Percentiles rank a stretch among this genome's conserved stretches.
phyloP scores from a whole-genome alignment of 2,888 invertebrate species.

The Furcula furcula region DNA sequence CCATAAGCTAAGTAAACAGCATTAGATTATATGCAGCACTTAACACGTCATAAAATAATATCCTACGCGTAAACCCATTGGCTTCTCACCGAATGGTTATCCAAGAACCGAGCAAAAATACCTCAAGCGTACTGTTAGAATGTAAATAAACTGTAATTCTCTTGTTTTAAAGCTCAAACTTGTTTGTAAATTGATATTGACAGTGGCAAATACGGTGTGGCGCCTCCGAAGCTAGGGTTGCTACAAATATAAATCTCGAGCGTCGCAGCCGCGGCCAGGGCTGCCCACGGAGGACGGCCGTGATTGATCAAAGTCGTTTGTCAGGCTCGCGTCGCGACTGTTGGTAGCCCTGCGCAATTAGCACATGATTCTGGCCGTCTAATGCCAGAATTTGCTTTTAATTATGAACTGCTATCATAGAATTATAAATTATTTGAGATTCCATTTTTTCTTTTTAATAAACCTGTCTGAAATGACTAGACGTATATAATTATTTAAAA shows the following conservation, averaged over 20 bases:
- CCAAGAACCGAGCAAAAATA: conserved; percentile 31
- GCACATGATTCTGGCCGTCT: conserved; percentile 73
- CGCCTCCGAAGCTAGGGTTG: conserved; percentile 63
- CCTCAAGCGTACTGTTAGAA: conserved; percentile 5
- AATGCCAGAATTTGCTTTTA: conserved; percentile 72
- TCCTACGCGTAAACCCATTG: conserved; percentile 35
- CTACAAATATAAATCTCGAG: conserved; percentile 52
- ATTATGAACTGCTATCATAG: conserved; percentile 46
- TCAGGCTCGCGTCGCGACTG: conserved; percentile 75
- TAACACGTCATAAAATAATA: conserved; percentile 34
- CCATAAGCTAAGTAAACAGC: conserved; percentile 18
- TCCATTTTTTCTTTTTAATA: background rate
- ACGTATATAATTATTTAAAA: no score
- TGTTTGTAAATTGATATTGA: conserved; percentile 38
- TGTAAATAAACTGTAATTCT: conserved; percentile 11
- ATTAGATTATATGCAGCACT: conserved; percentile 27
- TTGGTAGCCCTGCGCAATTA: conserved; percentile 70
- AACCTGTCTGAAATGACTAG: no score
- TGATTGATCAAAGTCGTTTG: conserved; percentile 80
- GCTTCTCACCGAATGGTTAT: conserved; percentile 38
- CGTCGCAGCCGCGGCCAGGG: conserved; percentile 60
- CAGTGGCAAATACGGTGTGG: conserved; percentile 40
- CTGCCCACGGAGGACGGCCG: conserved; percentile 66
- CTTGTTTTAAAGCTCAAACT: conserved; percentile 35
- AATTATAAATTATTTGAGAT: conserved; percentile 7